phyloP scores from a whole-genome alignment of 2,888 invertebrate genomes.

The Beris morrisii region DNA sequence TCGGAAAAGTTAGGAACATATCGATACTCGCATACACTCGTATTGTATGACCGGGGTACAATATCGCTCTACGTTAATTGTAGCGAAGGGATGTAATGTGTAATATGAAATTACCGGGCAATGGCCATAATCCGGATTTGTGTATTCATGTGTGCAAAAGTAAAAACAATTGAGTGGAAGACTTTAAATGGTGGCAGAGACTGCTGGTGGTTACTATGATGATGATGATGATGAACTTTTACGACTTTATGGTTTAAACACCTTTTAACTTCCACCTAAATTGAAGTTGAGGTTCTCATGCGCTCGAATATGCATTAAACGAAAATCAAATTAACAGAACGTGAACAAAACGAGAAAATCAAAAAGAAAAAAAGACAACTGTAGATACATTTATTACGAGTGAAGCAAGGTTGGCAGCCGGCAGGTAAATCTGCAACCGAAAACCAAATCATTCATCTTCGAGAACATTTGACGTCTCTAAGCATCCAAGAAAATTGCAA shows the following conservation, averaged over 20 bases:
- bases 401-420: no score
- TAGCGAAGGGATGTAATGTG: background rate
- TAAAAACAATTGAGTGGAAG: slow-evolving; percentile 28
- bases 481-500: no score
- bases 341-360: no score
- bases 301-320: no score
- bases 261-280: background rate
- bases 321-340: no score
- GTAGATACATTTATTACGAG: no score
- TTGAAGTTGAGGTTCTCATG: background rate
- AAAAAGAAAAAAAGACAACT: no score
- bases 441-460: no score
- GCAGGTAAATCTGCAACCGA: no score
- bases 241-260: background rate
- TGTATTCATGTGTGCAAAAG: slow-evolving; percentile 31
- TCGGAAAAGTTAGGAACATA: background rate
- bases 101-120: slow-evolving; percentile 17
- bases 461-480: no score
- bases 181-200: background rate
- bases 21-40: no score
- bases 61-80: background rate
- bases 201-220: background rate
- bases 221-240: background rate
- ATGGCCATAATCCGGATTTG: slow-evolving; percentile 37
- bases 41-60: background rate